Conservation (phyloP, 2,888 invertebrate species). For the Conops quadrifasciatus region DNA sequence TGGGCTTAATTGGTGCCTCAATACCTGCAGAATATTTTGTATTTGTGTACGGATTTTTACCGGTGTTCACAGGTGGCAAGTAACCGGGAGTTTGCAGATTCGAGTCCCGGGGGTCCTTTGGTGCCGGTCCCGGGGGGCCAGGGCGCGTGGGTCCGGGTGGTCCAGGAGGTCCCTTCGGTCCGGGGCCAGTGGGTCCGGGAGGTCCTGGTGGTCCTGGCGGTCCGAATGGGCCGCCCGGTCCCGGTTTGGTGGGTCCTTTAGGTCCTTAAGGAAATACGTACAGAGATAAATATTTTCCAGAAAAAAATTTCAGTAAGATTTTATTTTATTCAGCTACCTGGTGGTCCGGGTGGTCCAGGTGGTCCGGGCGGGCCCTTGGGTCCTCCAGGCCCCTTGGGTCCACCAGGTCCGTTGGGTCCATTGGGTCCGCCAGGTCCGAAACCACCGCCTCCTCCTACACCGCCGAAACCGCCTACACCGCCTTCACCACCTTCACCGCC, state of each 20-base stretch:
- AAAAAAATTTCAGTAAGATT: not conserved
- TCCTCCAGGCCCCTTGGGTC: constrained; percentile 52
- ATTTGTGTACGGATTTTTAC: constrained; percentile 25
- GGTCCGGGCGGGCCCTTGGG: constrained; percentile 49
- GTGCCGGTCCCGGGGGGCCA: constrained; percentile 65
- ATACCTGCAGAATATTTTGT: constrained; percentile 1
- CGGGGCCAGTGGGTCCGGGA: constrained; percentile 49
- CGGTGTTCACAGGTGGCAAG: constrained; percentile 58
- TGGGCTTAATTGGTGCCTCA: not conserved
- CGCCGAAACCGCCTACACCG: constrained; percentile 49
- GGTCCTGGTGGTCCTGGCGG: constrained; percentile 46
- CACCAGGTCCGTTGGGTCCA: constrained; percentile 55
- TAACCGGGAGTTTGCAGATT: constrained; percentile 38
- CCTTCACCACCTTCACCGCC: constrained; percentile 58
- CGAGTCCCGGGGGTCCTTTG: constrained; percentile 52
- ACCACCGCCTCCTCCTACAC: constrained; percentile 50
- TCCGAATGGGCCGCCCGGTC: constrained; percentile 47
- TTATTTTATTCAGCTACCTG: constrained; percentile 45
- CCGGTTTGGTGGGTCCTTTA: constrained; percentile 54
- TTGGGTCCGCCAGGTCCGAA: constrained; percentile 58
- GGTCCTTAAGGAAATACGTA: constrained; percentile 48
- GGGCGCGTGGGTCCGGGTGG: constrained; percentile 60
- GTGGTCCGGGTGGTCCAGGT: constrained; percentile 56
- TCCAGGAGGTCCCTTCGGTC: constrained; percentile 48
- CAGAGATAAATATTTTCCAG: not conserved